Base-by-base conservation (phyloP, 2,113 vertebrate genomes). In the Gyps fulvus region DNA sequence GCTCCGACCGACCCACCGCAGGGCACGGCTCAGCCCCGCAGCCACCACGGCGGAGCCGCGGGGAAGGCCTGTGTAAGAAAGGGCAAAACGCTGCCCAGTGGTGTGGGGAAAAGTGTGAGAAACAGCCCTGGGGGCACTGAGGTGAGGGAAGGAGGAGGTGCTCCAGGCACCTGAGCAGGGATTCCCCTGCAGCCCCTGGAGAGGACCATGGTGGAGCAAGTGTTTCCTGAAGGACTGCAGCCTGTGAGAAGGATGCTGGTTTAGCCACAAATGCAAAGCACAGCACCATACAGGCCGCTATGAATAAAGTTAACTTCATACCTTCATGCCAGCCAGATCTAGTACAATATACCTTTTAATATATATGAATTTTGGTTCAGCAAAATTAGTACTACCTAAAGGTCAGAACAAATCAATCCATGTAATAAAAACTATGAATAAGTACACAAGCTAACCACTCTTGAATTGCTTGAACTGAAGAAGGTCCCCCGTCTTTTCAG, bases 91-190 rank as follows among this genome's bases (percentile, higher is more conserved):
- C 13, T 59, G 26, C 23, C 17, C 0, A 1, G 7, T 2, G 3
- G 22, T 54, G 20, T 63, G 25, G 15, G 21, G 14, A 3, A 31
- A 50, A 29, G 22, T 5, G 17, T 15, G 26, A 70, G 47, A 54
- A 32, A 36, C 16, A 52, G 10, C 26, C 20, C 27, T 54, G 26
- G 0, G 1, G 77, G 7, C 9, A 6, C 20, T 0, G 2, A 29
- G 23, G 36, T 7, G 13, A 40, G 22, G 9, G 7, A 3, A 5
- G n/a, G 22, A 49, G 31, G 29, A 40, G 26, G 7, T 16, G 29
- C n/a, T 66, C 13, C 15, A 34, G 22, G 27, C 2, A 4, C 3
- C 13, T 0, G 1, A 45, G 32, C 13, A 40, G 40, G 17, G 11
- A 1, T 32, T 55, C 14, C 20, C n/a, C 27, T 83, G 54, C 59